phyloP scores from a whole-genome alignment of 2,113 vertebrate species.

The Tichodroma muraria region DNA sequence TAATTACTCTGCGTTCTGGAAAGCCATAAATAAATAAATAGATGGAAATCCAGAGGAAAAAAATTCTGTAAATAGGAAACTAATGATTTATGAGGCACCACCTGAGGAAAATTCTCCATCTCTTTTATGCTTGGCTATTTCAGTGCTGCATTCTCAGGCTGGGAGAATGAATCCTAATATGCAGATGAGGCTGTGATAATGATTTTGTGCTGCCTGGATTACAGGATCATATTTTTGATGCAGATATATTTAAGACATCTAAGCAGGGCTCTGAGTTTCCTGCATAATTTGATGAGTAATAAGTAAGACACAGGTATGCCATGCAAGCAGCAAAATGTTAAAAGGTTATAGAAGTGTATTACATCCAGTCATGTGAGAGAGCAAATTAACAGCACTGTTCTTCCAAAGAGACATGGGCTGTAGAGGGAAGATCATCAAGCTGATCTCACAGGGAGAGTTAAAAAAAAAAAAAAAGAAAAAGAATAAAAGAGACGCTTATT shows the following conservation, averaged over 20 bases:
- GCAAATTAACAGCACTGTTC: slow-evolving; percentile 53
- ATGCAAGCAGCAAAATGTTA: slow-evolving; percentile 38
- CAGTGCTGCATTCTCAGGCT: slow-evolving; percentile 10
- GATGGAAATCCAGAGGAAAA: neutral
- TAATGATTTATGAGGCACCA: slow-evolving; percentile 37
- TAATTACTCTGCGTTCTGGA: slow-evolving; percentile 40
- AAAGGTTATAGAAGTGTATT: slow-evolving; percentile 55
- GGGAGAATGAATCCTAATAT: slow-evolving; percentile 44
- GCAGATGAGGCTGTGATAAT: slow-evolving; percentile 53
- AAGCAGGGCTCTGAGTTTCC: slow-evolving; percentile 19
- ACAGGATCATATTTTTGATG: slow-evolving; percentile 30
- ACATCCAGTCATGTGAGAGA: slow-evolving; percentile 45
- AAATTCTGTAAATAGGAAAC: slow-evolving; percentile 1
- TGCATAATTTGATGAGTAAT: slow-evolving; percentile 58
- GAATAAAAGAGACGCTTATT: neutral
- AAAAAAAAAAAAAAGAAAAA: neutral
- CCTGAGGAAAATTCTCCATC: slow-evolving; percentile 49
- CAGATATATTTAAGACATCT: slow-evolving; percentile 34
- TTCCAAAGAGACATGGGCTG: slow-evolving; percentile 8
- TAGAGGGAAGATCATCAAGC: neutral
- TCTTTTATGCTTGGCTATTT: slow-evolving; percentile 52
- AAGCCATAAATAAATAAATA: slow-evolving; percentile 53
- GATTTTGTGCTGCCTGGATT: slow-evolving; percentile 53
- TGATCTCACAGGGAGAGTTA: neutral
- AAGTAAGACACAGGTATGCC: slow-evolving; percentile 55